Evolutionary conservation across 2,797 vertebrate species (phyloP), one percentile per base, ranked within the genome.

Genomic region (Discoglossus pictus): DNA sequence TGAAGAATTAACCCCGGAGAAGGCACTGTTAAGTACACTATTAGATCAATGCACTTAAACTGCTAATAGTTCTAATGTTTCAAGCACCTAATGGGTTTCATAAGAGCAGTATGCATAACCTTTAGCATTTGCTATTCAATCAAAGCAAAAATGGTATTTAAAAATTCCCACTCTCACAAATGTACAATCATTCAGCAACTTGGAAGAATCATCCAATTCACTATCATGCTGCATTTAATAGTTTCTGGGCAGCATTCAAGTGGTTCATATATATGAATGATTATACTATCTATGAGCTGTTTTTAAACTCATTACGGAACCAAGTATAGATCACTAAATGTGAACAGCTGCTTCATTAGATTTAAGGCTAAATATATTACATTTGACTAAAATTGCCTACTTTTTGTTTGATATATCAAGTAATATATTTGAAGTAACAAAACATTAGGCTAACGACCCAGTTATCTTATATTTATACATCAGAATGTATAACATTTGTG

Each of bases 31-130:
- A 61, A 36, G 43, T 47, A 47, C 17, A 60, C 13, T 61, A 10
- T 31, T 17, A 61, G 59, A 38, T 61, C 59, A 48, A 48, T 61
- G 18, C 31, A 48, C 20, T 48, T 61, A 48, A 48, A 18, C 59
- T 48, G 59, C 44, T 38, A 61, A 61, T 48, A 34, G 59, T 48
- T 36, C 47, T 38, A 23, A 48, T 48, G 18, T 39, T 50, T 61
- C 31, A 21, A 50, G 44, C 17, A 50, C 20, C 43, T 50, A 50
- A 61, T 50, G 25, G 59, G 20, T 38, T 61, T 39, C 50, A 7
- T 11, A 61, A 39, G 21, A 39, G 23, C n/a, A 36, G 59, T 50
- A 50, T 61, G 17, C 21, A 50, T 50, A 50, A 50, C 59, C 59
- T 61, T 50, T 50, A 31, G 39, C 44, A 61, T 39, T 61, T 20